phyloP scores from a whole-genome alignment of 92 coral and sea anemone genomes.

The Chrysogorgia sp. region DNA sequence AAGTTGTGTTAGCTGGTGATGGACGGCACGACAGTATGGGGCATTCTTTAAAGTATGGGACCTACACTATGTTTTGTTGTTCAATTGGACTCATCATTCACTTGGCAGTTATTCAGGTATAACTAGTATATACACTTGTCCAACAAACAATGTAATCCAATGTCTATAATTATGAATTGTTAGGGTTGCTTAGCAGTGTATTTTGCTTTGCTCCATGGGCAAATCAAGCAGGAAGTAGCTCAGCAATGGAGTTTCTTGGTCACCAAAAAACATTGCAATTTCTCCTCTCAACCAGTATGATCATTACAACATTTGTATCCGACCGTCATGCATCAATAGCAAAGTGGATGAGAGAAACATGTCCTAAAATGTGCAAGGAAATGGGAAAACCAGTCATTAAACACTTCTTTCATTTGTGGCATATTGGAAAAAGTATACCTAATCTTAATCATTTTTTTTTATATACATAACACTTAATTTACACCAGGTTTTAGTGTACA shows the following conservation, averaged over 20 bases:
- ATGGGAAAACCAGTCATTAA: slow-evolving; percentile 56
- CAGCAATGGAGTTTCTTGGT: slow-evolving; percentile 55
- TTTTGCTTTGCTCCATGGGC: slow-evolving; percentile 35
- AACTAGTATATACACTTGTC: too few relatives aligned
- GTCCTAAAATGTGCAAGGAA: slow-evolving; percentile 55
- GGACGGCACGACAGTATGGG: slow-evolving; percentile 61
- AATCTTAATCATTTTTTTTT: too few relatives aligned
- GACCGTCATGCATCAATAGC: slow-evolving; percentile 14
- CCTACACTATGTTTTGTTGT: too few relatives aligned
- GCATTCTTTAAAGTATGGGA: too few relatives aligned
- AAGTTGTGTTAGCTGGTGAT: slow-evolving; percentile 58
- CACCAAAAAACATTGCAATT: slow-evolving; percentile 42
- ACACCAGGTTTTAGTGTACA: not conserved
- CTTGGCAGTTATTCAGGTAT: too few relatives aligned
- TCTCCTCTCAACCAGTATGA: slow-evolving; percentile 46
- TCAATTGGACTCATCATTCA: too few relatives aligned
- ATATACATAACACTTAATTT: too few relatives aligned
- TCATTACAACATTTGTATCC: slow-evolving; percentile 36
- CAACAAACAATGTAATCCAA: too few relatives aligned
- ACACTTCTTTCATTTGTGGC: slow-evolving; percentile 13
- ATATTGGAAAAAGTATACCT: slow-evolving; percentile 1
- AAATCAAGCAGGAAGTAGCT: slow-evolving; percentile 64
- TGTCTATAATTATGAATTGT: too few relatives aligned
- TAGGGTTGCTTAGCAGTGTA: too few relatives aligned
- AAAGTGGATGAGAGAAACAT: slow-evolving; percentile 59